A percentile compares a stretch with the other conserved stretches of the same genome.
Conservation (phyloP, 2,113 vertebrate genomes). For the Ursus arctos region DNA sequence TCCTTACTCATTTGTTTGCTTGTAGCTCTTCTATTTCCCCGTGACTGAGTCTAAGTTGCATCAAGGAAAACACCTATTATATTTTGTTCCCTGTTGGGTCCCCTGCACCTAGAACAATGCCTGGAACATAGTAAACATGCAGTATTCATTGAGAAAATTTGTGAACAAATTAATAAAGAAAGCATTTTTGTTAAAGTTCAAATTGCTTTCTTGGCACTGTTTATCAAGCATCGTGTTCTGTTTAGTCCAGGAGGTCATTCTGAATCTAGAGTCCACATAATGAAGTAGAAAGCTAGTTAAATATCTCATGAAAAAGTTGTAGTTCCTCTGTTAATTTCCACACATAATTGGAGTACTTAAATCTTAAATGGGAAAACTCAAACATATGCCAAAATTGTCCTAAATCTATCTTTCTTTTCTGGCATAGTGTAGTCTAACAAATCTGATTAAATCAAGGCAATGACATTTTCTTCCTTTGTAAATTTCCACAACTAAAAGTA, state of each 20-base stretch:
- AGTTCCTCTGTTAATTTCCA: neutral
- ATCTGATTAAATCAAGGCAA: slow-evolving; percentile 17
- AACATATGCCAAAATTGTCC: slow-evolving; percentile 32
- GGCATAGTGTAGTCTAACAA: slow-evolving; percentile 23
- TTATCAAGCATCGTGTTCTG: neutral
- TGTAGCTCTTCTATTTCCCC: neutral
- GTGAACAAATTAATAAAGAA: slow-evolving; percentile 18
- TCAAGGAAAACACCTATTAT: neutral
- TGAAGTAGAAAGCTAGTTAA: neutral
- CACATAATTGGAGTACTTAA: neutral
- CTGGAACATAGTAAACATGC: neutral
- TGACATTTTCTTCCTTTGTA: slow-evolving; percentile 22
- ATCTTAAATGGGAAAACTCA: slow-evolving; percentile 19
- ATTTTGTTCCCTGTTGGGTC: neutral
- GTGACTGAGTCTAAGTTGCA: neutral
- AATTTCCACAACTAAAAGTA: slow-evolving; percentile 57
- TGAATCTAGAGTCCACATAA: neutral
- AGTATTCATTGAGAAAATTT: neutral
- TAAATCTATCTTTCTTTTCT: neutral
- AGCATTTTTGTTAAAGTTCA: neutral
- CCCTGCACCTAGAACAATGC: neutral
- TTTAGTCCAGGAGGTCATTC: neutral
- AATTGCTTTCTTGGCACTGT: neutral
- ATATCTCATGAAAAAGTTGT: neutral
- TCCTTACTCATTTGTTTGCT: neutral